Evolutionary conservation across 92 coral and sea anemone species (phyloP), one percentile per base, ranked within the genome.

Genomic region (Heliopora coerulea): DNA sequence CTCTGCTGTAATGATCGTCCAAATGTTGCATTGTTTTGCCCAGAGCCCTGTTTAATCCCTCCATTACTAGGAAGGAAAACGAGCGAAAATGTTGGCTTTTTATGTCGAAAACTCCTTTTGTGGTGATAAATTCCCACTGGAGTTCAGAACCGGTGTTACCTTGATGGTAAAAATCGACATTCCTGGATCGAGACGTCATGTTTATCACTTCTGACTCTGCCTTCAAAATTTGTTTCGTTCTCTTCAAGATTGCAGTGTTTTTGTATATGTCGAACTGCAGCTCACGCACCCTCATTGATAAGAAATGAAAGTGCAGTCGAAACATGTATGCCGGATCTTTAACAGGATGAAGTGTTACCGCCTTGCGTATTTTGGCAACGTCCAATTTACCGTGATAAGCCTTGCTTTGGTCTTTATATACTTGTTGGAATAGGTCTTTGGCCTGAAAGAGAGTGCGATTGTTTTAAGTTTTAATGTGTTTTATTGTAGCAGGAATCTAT

Each of bases 191-290:
- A 21, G 17, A 15, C 18, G 31, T 54, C 30, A 65, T 18, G 8
- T 29, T 19, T 39, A 0, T 26, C 1, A 21, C 44, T 1, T 0
- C 6, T 39, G 50, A 8, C 28, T 39, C 6, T 9, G 31, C 32
- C 21, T 54, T n/a, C n/a, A 39, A 0, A 3, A 18, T 21, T 26
- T 25, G 39, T 42, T 37, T 41, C 21, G 72, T 65, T 1, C 10
- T 42, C 31, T 41, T 12, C 10, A 65, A 46, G 26, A 39, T 65
- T 8, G 69, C 72, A 39, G 81, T 87, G 11, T 74, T 59, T 49
- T 65, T 78, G n/a, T 86, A 67, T 33, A 87, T 74, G 54, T 17
- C 19, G 72, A 3, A 23, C 23, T 65, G 54, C 17, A 65, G 56
- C 18, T 26, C 20, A 25, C 28, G 27, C 14, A 65, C 31, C 17